Evolutionary conservation across 2,113 vertebrate species (phyloP).

Genomic region (Catharus fuscescens): DNA sequence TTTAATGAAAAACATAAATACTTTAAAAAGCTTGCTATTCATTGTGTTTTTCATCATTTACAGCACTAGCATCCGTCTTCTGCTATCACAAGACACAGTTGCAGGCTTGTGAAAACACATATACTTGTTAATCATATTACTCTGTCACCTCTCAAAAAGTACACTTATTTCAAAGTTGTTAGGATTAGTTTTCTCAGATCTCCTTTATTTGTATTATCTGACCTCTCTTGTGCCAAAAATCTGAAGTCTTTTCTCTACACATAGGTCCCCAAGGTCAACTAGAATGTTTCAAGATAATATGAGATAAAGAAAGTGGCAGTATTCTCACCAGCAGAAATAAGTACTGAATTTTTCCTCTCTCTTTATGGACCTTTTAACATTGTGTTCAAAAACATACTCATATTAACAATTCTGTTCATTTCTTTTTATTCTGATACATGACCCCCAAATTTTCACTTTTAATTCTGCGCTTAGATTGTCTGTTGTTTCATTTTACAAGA

Average conservation of each 20-base stretch:
- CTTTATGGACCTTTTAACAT: background rate
- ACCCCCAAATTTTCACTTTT: background rate
- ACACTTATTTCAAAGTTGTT: background rate
- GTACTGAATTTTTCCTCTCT: fast-evolving
- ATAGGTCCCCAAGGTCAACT: background rate
- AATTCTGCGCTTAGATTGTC: background rate
- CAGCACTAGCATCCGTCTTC: background rate
- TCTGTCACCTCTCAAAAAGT: background rate
- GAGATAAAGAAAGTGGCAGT: background rate
- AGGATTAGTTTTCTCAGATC: background rate
- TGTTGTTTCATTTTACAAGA: background rate
- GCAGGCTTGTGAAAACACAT: background rate
- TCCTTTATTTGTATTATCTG: background rate
- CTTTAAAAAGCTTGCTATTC: background rate
- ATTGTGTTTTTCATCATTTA: background rate
- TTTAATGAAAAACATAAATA: background rate
- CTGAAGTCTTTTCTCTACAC: background rate
- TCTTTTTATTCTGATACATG: background rate
- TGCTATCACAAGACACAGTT: background rate
- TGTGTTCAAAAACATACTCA: background rate
- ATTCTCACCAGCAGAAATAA: background rate
- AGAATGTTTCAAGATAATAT: background rate
- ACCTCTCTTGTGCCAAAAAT: background rate
- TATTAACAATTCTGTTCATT: background rate
- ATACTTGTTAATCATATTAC: background rate